Evolutionary conservation across 2,888 invertebrate genomes (phyloP).

Genomic region (Melanchra persicariae): DNA sequence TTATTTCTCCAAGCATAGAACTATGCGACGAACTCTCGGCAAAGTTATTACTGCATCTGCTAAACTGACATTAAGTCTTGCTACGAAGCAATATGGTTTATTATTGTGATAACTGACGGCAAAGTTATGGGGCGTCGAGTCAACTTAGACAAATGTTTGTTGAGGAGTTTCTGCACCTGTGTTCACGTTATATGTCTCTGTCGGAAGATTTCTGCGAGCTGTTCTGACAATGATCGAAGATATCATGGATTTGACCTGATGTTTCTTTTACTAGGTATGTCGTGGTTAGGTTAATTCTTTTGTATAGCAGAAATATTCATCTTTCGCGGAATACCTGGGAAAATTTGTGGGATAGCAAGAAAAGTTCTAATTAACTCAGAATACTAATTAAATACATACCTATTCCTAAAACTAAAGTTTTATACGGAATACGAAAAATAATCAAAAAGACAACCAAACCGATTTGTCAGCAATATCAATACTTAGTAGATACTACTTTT

Average conservation of each 20-base stretch:
- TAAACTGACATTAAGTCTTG: conserved; percentile 51
- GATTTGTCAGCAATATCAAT: no score
- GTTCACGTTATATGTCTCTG: conserved; percentile 75
- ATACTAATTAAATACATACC: no score
- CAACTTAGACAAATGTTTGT: conserved; percentile 80
- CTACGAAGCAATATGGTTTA: conserved; percentile 57
- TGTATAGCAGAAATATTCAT: background rate
- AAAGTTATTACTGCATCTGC: conserved; percentile 42
- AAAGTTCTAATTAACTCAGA: background rate
- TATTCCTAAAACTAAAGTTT: no score
- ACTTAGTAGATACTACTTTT: no score
- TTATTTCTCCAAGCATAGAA: conserved; percentile 65
- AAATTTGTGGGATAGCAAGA: no score
- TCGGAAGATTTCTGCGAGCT: conserved; percentile 71
- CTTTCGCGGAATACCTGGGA: no score
- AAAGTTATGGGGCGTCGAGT: conserved; percentile 62
- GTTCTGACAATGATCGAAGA: conserved; percentile 79
- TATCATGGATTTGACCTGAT: conserved; percentile 60
- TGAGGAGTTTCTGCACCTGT: conserved; percentile 77
- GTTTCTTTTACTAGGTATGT: conserved; percentile 30
- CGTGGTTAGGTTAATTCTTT: background rate
- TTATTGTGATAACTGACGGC: conserved; percentile 60
- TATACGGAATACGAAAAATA: no score
- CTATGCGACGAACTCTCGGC: conserved; percentile 63
- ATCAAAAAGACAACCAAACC: no score